These are phyloP conservation scores for Polypedilum vanderplanki DNA, from an alignment of 1,140 invertebrate species.

Conservation along the genomic window DNA sequence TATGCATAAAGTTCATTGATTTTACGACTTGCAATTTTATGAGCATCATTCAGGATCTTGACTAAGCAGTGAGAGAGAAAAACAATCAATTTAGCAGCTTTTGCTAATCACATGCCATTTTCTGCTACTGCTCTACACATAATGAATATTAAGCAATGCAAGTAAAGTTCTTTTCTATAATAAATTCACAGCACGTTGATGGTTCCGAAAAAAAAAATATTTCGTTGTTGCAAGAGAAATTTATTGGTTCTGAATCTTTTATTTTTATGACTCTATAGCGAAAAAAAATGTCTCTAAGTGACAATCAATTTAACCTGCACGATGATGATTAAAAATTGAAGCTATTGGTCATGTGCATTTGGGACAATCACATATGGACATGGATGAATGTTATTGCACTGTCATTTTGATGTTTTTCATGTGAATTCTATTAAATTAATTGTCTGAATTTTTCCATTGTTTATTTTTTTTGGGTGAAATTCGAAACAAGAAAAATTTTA, in stretches of 20 bases:
- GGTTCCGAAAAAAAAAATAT: not conserved
- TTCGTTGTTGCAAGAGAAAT: not conserved
- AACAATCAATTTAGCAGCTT: slow-evolving; percentile 5
- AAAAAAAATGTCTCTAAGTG: not conserved
- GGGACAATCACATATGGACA: not conserved
- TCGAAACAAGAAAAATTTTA: not conserved
- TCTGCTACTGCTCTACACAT: not conserved
- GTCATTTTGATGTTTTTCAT: not conserved
- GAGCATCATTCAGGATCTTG: not conserved
- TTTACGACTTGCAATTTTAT: slow-evolving; percentile 4
- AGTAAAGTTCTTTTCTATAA: not conserved
- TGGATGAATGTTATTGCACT: slow-evolving; percentile 10
- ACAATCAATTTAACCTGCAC: slow-evolving; percentile 6
- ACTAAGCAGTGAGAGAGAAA: not conserved
- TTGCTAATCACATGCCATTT: slow-evolving; percentile 1
- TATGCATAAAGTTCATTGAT: slow-evolving; percentile 6
- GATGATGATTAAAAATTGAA: slow-evolving; percentile 18
- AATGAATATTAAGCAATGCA: not conserved
- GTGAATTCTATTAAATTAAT: no score
- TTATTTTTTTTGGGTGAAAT: not conserved
- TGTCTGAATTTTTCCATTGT: not conserved
- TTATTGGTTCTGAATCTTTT: not conserved
- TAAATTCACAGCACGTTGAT: slow-evolving; percentile 12
- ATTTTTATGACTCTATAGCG: not conserved
- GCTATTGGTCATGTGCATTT: not conserved